These are phyloP conservation scores for Aradophagus sp. DNA, from an alignment of 1,140 invertebrate genomes.

Conservation along the genomic window DNA sequence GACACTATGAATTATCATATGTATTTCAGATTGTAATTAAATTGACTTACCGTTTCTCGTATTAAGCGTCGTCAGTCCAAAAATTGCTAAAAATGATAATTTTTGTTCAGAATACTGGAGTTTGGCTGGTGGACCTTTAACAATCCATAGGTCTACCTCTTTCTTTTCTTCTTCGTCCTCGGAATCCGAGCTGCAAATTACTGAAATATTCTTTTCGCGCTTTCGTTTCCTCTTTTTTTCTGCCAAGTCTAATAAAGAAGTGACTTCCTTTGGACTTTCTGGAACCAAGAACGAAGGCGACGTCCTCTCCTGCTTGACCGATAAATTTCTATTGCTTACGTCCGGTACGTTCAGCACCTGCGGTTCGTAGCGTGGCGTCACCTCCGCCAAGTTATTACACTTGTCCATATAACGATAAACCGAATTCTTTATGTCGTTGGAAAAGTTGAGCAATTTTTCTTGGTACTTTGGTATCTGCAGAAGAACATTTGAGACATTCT, in stretches of 20 bases:
- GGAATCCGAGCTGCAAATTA: slow-evolving; percentile 67
- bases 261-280: slow-evolving; percentile 62
- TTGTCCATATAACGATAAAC: slow-evolving; percentile 66
- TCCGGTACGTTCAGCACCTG: slow-evolving; percentile 72
- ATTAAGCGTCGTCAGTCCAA: slow-evolving; percentile 73
- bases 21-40: too few species aligned
- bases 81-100: slow-evolving; percentile 71
- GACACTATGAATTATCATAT: too few species aligned
- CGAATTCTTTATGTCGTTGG: slow-evolving; percentile 57
- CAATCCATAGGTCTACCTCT: slow-evolving; percentile 70
- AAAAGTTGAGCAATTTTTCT: slow-evolving; percentile 69
- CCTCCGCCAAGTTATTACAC: slow-evolving; percentile 68
- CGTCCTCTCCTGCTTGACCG: slow-evolving; percentile 55
- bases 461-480: slow-evolving; percentile 72
- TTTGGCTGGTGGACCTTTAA: slow-evolving; percentile 74
- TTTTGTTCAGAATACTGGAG: slow-evolving; percentile 71
- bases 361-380: slow-evolving; percentile 62
- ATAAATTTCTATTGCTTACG: slow-evolving; percentile 63
- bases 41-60: slow-evolving; percentile 68
- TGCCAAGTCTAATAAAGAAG: slow-evolving; percentile 69
- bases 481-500: slow-evolving; percentile 70
- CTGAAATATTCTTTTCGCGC: slow-evolving; percentile 58
- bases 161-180: slow-evolving; percentile 67
- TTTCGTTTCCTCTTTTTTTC: slow-evolving; percentile 68
- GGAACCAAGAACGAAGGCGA: slow-evolving; percentile 53